A percentile compares a stretch with the other conserved stretches of the same genome.
phyloP scores from a whole-genome alignment of 2,797 vertebrate species.

The Pampus argenteus region DNA sequence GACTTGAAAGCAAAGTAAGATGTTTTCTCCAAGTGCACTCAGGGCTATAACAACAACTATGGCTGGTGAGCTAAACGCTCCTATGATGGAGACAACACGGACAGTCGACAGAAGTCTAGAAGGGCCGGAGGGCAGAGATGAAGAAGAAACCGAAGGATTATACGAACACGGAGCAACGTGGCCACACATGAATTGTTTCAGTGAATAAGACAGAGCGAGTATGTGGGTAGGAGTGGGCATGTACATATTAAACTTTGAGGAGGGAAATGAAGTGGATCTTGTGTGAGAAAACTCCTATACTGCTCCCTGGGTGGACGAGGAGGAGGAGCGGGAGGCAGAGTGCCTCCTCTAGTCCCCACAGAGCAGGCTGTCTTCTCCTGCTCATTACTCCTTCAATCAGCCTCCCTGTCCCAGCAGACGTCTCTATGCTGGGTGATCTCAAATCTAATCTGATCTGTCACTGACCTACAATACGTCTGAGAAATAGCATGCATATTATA shows the following conservation, averaged over 20 bases:
- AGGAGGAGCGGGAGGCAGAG: slow-evolving; percentile 17
- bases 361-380: slow-evolving; percentile 47
- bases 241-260: slow-evolving; percentile 66
- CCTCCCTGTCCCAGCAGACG: slow-evolving; percentile 32
- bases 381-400: slow-evolving; percentile 74
- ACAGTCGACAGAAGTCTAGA: slow-evolving; percentile 1
- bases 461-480: slow-evolving; percentile 9
- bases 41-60: not conserved
- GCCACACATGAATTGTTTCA: slow-evolving; percentile 59
- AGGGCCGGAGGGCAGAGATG: slow-evolving; percentile 36
- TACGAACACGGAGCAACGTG: slow-evolving; percentile 36
- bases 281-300: slow-evolving; percentile 34
- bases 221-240: slow-evolving; percentile 42
- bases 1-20: not conserved
- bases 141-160: slow-evolving; percentile 59
- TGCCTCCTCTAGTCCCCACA: slow-evolving; percentile 35
- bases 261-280: slow-evolving; percentile 59
- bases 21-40: not conserved
- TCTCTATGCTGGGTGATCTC: slow-evolving; percentile 33
- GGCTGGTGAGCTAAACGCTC: not conserved
- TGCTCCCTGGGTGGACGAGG: slow-evolving; percentile 19
- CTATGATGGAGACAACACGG: not conserved
- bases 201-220: slow-evolving; percentile 38
- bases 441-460: slow-evolving; percentile 41
- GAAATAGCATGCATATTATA: not conserved